These are phyloP conservation scores for Venusia cambrica DNA, from an alignment of 2,888 invertebrate species.

Conservation along the genomic window DNA sequence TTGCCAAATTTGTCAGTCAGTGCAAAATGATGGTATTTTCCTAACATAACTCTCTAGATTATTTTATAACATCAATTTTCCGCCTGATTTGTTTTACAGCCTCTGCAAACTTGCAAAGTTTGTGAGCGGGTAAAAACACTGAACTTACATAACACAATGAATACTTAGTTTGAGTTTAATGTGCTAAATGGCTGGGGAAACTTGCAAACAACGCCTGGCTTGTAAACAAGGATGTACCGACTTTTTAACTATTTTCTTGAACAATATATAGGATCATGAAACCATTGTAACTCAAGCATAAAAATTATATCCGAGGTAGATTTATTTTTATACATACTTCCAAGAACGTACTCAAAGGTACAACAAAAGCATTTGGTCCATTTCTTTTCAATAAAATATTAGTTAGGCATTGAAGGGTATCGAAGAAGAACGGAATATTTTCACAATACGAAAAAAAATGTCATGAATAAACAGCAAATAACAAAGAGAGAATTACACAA, in stretches of 20 bases:
- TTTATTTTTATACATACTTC: too few species aligned
- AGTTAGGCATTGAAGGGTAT: too few species aligned
- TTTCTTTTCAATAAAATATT: too few species aligned
- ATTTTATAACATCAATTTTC: constrained; percentile 19
- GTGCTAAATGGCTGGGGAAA: constrained; percentile 14
- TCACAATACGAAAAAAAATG: neutral
- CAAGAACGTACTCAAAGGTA: too few species aligned
- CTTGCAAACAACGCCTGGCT: constrained; percentile 14
- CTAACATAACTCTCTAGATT: constrained; percentile 7
- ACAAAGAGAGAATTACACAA: constrained; percentile 14
- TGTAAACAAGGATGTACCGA: constrained; percentile 20
- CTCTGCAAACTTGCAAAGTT: constrained; percentile 22
- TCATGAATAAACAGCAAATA: constrained; percentile 6
- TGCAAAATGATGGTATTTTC: constrained; percentile 3
- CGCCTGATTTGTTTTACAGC: constrained; percentile 15
- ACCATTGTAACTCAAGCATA: too few species aligned
- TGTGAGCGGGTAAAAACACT: constrained; percentile 14
- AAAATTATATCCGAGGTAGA: too few species aligned
- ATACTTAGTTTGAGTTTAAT: constrained; percentile 14
- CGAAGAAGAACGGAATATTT: neutral
- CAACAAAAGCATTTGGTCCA: too few species aligned
- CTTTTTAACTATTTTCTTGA: too few species aligned
- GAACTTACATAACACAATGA: constrained; percentile 14
- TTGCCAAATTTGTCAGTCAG: constrained; percentile 3
- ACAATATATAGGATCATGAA: too few species aligned